Evolutionary conservation across 2,888 invertebrate genomes (phyloP).

Genomic region (Ephialtes manifestator): DNA sequence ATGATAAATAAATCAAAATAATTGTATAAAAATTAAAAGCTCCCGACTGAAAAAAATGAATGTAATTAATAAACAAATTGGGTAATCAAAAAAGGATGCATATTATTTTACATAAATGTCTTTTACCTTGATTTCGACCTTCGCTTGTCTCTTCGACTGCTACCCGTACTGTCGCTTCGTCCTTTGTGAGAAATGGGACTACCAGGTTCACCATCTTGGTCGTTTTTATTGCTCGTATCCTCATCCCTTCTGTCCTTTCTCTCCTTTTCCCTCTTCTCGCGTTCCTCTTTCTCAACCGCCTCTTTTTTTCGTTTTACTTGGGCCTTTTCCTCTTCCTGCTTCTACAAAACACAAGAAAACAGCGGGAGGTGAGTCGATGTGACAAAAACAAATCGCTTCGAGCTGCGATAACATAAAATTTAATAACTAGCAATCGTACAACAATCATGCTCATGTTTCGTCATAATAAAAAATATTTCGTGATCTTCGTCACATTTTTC

Average conservation of each 20-base stretch:
- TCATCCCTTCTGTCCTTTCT: constrained; percentile 85
- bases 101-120: no score
- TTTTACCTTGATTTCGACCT: constrained; percentile 87
- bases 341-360: constrained; percentile 87
- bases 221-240: constrained; percentile 85
- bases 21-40: no score
- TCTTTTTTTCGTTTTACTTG: constrained; percentile 90
- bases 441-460: constrained; percentile 46
- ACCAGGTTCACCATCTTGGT: constrained; percentile 81
- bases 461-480: background rate
- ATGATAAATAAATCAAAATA: no score
- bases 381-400: constrained; percentile 64
- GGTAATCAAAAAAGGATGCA: no score
- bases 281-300: constrained; percentile 89
- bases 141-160: constrained; percentile 84
- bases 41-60: no score
- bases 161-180: constrained; percentile 81
- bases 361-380: constrained; percentile 56
- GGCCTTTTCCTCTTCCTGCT: constrained; percentile 91
- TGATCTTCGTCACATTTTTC: background rate
- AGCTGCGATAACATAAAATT: constrained; percentile 76
- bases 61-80: no score
- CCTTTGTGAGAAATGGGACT: constrained; percentile 83
- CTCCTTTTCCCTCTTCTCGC: constrained; percentile 87
- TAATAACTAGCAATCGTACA: constrained; percentile 80